Evolutionary conservation across 1,140 invertebrate species (phyloP).

Genomic region (Sminthurinus signatus): DNA sequence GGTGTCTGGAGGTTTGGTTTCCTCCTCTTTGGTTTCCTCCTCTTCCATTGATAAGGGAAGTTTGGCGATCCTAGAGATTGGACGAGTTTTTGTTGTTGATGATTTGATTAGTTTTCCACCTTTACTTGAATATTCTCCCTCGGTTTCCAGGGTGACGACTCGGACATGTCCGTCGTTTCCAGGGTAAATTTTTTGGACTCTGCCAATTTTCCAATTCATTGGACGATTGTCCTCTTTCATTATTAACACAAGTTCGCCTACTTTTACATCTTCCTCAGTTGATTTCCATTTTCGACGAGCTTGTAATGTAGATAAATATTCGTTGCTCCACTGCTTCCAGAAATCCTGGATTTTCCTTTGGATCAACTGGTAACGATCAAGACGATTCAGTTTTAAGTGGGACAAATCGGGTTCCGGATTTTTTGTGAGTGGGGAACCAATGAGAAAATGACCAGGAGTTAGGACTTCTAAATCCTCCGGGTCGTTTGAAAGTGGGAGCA

Average conservation of each 20-base stretch:
- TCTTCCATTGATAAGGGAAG: neutral
- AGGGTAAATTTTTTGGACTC: slow-evolving; percentile 41
- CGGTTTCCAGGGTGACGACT: slow-evolving; percentile 16
- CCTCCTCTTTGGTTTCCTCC: too few species aligned
- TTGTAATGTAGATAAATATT: neutral
- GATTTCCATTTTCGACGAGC: neutral
- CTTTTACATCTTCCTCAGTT: slow-evolving; percentile 15
- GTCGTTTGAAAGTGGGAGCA: slow-evolving; percentile 38
- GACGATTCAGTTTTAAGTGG: slow-evolving; percentile 5
- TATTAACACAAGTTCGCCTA: slow-evolving; percentile 31
- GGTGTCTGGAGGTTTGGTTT: too few species aligned
- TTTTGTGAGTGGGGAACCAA: slow-evolving; percentile 8
- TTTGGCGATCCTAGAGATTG: neutral
- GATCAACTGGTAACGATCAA: neutral
- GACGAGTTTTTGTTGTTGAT: neutral
- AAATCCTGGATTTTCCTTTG: neutral
- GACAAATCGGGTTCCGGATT: neutral
- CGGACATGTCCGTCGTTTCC: slow-evolving; percentile 41
- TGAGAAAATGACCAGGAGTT: slow-evolving; percentile 40
- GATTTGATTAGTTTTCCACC: neutral
- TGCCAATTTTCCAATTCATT: slow-evolving; percentile 43
- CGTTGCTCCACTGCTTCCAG: neutral
- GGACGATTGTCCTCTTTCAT: slow-evolving; percentile 41
- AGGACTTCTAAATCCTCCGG: slow-evolving; percentile 42
- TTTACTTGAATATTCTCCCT: neutral